Percentiles rank a stretch among this genome's conserved stretches.
Conservation (phyloP, 2,888 invertebrate genomes). For the Lepidochrysops patricia region DNA sequence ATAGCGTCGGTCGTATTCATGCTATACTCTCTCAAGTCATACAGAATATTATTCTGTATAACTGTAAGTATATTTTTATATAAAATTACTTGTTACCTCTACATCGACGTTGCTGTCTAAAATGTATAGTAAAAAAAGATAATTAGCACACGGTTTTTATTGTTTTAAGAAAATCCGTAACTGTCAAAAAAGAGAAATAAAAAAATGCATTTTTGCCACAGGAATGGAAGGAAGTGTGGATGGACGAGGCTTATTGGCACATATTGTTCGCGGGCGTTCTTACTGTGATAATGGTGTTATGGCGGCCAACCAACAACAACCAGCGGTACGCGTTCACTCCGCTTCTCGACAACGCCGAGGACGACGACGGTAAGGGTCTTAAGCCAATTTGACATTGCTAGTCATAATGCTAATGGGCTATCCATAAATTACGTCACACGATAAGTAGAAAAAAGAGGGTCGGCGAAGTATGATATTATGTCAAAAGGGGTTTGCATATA, state of each 20-base stretch:
- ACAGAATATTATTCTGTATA: slow-evolving; percentile 83
- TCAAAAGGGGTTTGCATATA: too few relatives aligned
- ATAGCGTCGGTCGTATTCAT: slow-evolving; percentile 93
- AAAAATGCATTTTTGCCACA: slow-evolving; percentile 31
- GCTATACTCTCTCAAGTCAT: slow-evolving; percentile 91
- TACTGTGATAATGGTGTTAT: slow-evolving; percentile 93
- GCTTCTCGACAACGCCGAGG: slow-evolving; percentile 87
- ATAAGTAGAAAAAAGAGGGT: too few relatives aligned
- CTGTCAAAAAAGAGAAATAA: too few relatives aligned
- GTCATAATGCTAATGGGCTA: background rate
- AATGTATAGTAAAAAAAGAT: too few relatives aligned
- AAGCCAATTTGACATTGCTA: background rate
- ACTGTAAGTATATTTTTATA: slow-evolving; percentile 74
- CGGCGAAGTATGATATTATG: too few relatives aligned
- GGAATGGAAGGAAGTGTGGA: slow-evolving; percentile 95
- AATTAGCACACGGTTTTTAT: too few relatives aligned
- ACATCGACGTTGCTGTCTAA: too few relatives aligned
- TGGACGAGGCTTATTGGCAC: slow-evolving; percentile 97
- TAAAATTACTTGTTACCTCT: too few relatives aligned
- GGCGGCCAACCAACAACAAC: slow-evolving; percentile 97
- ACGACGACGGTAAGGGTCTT: slow-evolving; percentile 77
- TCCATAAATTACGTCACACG: too few relatives aligned
- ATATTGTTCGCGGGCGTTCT: slow-evolving; percentile 91
- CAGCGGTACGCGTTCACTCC: slow-evolving; percentile 96
- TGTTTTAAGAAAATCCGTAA: too few relatives aligned